These are phyloP conservation scores for Mustela nigripes DNA, from an alignment of 2,113 vertebrate species.

Conservation along the genomic window DNA sequence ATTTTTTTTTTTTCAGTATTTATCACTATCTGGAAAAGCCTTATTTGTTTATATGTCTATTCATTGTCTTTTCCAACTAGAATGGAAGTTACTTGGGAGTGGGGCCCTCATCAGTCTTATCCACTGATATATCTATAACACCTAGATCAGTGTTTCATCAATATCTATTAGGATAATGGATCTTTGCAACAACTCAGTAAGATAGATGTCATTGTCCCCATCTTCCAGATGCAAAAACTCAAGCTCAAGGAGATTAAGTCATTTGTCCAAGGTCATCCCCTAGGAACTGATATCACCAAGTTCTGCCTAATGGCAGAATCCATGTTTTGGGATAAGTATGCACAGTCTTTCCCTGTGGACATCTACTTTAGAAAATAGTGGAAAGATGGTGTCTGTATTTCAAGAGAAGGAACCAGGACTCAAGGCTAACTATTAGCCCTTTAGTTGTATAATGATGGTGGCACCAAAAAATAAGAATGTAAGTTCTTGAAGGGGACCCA, in stretches of 20 bases:
- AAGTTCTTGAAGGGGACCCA: background rate
- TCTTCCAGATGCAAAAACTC: background rate
- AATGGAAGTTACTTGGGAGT: background rate
- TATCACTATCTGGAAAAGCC: background rate
- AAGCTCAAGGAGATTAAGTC: background rate
- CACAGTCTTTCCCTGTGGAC: background rate
- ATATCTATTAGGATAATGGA: background rate
- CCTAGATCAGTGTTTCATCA: background rate
- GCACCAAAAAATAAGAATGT: background rate
- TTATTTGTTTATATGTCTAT: background rate
- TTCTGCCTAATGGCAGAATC: background rate
- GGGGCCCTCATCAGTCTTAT: rapidly evolving
- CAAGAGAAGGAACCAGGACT: background rate
- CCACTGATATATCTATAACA: rapidly evolving
- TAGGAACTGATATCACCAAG: background rate
- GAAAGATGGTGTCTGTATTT: background rate
- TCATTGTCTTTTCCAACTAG: background rate
- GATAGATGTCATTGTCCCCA: background rate
- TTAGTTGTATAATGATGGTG: background rate
- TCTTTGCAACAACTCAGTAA: background rate
- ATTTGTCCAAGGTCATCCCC: background rate
- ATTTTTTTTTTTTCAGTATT: background rate
- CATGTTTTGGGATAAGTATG: background rate
- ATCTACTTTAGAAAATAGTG: background rate
- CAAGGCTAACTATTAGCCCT: background rate